phyloP scores from a whole-genome alignment of 2,113 vertebrate genomes.

The Pangasianodon gigas region DNA sequence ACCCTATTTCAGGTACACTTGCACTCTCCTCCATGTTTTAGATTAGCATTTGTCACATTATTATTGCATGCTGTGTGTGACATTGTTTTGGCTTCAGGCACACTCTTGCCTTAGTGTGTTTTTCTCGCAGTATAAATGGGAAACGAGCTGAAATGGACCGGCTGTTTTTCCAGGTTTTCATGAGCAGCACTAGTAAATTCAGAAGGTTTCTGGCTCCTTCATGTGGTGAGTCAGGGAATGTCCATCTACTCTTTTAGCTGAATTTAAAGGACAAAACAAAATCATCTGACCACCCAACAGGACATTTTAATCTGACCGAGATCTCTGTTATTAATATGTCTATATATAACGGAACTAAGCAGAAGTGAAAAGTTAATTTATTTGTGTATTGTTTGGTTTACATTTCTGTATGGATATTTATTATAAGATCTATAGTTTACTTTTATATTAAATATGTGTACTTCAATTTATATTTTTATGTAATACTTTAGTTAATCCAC shows the following conservation, averaged over 20 bases:
- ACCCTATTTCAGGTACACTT: not conserved
- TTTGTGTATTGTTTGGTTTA: not conserved
- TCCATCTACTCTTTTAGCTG: not conserved
- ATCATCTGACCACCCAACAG: not conserved
- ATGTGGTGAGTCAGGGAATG: constrained; percentile 14
- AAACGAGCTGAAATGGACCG: not conserved
- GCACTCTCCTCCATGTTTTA: not conserved
- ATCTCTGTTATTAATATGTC: not conserved
- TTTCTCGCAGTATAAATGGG: not conserved
- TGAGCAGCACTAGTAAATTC: not conserved
- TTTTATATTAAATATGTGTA: not conserved
- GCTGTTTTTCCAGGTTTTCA: not conserved
- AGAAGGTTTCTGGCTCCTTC: constrained; percentile 41
- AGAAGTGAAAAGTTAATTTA: not conserved
- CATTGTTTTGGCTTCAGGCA: constrained; percentile 9
- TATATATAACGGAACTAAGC: not conserved
- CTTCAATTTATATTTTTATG: not conserved
- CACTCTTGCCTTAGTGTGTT: not conserved
- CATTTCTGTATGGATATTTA: not conserved
- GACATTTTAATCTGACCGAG: not conserved
- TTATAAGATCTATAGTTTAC: not conserved
- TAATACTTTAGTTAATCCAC: not conserved
- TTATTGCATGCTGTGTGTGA: constrained; percentile 16
- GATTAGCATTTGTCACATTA: constrained; percentile 1
- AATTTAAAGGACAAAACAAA: not conserved